Evolutionary conservation across 2,113 vertebrate species (phyloP), one percentile per base, ranked within the genome.

Genomic region (Ctenodactylus gundi): DNA sequence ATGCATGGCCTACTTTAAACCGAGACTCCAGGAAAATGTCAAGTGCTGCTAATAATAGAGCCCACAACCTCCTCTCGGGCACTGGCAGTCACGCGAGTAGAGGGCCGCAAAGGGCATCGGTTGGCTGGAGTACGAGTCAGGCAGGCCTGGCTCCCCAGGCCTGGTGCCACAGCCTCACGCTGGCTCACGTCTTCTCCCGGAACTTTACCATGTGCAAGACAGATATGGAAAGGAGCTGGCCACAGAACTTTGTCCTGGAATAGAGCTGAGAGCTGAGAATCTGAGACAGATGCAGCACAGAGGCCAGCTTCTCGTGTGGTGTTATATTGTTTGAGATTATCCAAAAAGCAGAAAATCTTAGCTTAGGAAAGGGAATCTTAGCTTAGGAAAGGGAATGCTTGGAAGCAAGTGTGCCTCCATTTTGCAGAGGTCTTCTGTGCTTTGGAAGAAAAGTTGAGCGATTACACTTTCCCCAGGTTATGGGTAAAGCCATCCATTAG

Each of bases 41-140:
- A 93, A 94, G 91, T 60, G 77, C 73, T 85, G 73, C 88, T 97
- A 77, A 88, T 92, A 95, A 88, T 73, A 96, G 88, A n/a, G 21
- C 25, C 44, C 1, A 23, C 60, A 20, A 29, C 85, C 72, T 23
- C 85, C 91, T 41, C 83, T 65, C 44, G 6, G 82, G 29, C 17
- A 29, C 85, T 11, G 49, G 64, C 64, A 34, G 21, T 89, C 83
- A 55, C 0, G 2, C 1, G 17, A 27, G 51, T 14, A 15, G 67
- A 77, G 73, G 70, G 70, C 65, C 6, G 0, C 88, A 64, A 39
- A 65, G 73, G 64, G 53, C 78, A 80, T 21, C 4, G 20, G 77
- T 60, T 55, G 39, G 78, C 85, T 62, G 9, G 67, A 70, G 85
- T 1, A 23, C 78, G 64, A 77, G 39, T n/a, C 2, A 0, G 2